Conservation (phyloP, 2,113 vertebrate species). For the Xenopus tropicalis region UCB_Xtro_10.0 CM004449.2:78516501-78517000, state of each 20-base stretch:
- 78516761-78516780: not conserved
- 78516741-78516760: not conserved
- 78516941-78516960: too few species aligned
- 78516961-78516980: too few species aligned
- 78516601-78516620: not conserved
- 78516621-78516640: not conserved
- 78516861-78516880: not conserved
- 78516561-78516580: not conserved
- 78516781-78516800: not conserved
- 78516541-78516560: not conserved
- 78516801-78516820: not conserved
- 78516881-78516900: too few species aligned
- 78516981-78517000: too few species aligned
- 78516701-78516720: not conserved
- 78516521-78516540: not conserved
- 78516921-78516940: too few species aligned
- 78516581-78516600: not conserved
- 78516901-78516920: too few species aligned
- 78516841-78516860: not conserved
- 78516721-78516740: not conserved
- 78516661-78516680: constrained; percentile 3
- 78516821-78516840: too few species aligned
- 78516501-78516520: not conserved
- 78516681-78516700: constrained; percentile 8
- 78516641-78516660: not conserved